Conservation (phyloP, 2,888 invertebrate species). For the Metopia argyrocephala region DNA sequence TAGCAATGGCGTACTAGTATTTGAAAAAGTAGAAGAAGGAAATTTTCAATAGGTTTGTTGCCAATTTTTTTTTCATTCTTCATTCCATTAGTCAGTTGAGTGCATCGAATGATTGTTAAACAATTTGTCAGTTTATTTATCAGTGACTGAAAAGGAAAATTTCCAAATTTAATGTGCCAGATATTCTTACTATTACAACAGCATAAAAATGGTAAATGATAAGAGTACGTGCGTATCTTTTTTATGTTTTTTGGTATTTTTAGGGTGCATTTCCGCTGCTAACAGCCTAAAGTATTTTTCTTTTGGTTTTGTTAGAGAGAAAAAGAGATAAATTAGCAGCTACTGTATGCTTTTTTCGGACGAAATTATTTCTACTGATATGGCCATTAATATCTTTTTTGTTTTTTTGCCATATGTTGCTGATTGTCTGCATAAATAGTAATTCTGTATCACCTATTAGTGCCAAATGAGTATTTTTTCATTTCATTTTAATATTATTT, state of each 20-base stretch:
- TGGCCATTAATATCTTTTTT: background rate
- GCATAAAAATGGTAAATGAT: slow-evolving; percentile 30
- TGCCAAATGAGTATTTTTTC: too few relatives aligned
- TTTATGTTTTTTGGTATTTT: too few relatives aligned
- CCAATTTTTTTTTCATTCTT: background rate
- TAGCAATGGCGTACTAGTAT: slow-evolving; percentile 14
- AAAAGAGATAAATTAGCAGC: background rate
- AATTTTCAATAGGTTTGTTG: background rate
- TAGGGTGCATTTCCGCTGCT: slow-evolving; percentile 50
- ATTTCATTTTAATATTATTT: too few relatives aligned
- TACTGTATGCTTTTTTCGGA: background rate
- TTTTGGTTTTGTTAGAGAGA: slow-evolving; percentile 14
- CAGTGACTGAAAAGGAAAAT: too few relatives aligned
- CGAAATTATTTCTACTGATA: background rate
- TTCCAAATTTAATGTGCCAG: too few relatives aligned
- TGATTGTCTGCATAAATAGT: background rate
- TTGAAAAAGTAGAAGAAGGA: background rate
- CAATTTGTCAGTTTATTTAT: slow-evolving; percentile 47
- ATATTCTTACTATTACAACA: too few relatives aligned
- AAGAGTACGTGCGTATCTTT: slow-evolving; percentile 21
- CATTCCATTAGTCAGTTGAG: slow-evolving; percentile 27
- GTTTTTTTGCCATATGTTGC: background rate
- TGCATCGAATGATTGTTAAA: slow-evolving; percentile 22
- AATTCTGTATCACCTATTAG: too few relatives aligned
- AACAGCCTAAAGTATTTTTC: slow-evolving; percentile 15